These are phyloP conservation scores for Danaus plexippus DNA, from an alignment of 1,140 invertebrate genomes.

Conservation along the genomic window DNA sequence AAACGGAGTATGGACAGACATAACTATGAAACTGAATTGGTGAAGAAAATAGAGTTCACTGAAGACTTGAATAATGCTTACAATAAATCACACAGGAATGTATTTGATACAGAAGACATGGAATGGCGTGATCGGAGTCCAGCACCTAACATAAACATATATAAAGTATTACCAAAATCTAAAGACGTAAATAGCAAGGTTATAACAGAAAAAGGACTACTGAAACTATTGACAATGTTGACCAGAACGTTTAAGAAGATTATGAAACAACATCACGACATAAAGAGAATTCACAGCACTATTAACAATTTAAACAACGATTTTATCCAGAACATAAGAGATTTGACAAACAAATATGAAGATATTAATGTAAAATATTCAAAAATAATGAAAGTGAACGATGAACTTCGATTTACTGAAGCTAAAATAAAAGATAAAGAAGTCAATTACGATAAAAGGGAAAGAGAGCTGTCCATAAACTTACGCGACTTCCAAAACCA, in stretches of 20 bases:
- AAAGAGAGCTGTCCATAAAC: conserved; percentile 42
- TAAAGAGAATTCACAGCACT: conserved; percentile 44
- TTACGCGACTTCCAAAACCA: conserved; percentile 53
- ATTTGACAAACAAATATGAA: conserved; percentile 38
- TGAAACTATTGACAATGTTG: conserved; percentile 54
- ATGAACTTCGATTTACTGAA: conserved; percentile 38
- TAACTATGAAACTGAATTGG: conserved; percentile 28
- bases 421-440: conserved; percentile 33
- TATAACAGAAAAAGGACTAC: conserved; percentile 46
- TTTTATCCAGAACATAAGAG: conserved; percentile 38
- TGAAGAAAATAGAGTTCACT: conserved; percentile 33
- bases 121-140: conserved; percentile 35
- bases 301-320: conserved; percentile 38
- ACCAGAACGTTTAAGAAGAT: conserved; percentile 60
- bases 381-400: conserved; percentile 33
- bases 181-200: conserved; percentile 28
- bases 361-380: conserved; percentile 47
- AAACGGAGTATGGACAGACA: conserved; percentile 39
- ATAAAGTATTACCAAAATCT: conserved; percentile 39
- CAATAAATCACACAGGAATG: conserved; percentile 29
- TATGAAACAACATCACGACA: conserved; percentile 55
- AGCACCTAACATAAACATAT: conserved; percentile 25
- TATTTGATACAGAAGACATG: conserved; percentile 36
- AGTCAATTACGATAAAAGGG: conserved; percentile 33
- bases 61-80: conserved; percentile 33